Conservation (phyloP, 2,113 vertebrate genomes). For the Menura novaehollandiae region DNA sequence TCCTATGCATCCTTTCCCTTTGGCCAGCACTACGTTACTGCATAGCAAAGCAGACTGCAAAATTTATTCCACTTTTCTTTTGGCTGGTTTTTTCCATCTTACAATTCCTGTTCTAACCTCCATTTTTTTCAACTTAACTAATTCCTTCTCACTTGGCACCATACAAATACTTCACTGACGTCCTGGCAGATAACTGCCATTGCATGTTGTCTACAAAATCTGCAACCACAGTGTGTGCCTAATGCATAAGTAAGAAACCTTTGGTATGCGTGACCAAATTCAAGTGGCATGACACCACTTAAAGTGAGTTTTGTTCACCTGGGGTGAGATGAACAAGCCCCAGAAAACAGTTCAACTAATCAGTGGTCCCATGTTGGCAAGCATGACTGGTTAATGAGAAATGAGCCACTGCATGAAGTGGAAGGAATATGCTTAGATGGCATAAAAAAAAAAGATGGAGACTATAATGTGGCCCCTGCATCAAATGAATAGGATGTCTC, state of each 20-base stretch:
- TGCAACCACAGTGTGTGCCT: background rate
- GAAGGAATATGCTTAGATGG: background rate
- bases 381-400: background rate
- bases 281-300: background rate
- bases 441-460: background rate
- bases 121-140: background rate
- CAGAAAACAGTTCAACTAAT: background rate
- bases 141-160: background rate
- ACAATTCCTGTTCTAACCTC: background rate
- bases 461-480: background rate
- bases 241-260: background rate
- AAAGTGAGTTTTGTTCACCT: background rate
- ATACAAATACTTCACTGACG: background rate
- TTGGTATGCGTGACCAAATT: background rate
- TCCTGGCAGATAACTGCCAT: background rate
- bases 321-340: background rate
- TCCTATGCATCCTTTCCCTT: background rate
- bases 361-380: accelerated
- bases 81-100: background rate
- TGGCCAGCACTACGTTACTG: background rate
- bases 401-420: background rate
- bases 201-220: background rate
- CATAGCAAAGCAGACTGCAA: background rate
- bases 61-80: background rate
- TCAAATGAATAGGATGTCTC: background rate